phyloP scores from a whole-genome alignment of 2,888 invertebrate genomes.

The Ischnura elegans region DNA sequence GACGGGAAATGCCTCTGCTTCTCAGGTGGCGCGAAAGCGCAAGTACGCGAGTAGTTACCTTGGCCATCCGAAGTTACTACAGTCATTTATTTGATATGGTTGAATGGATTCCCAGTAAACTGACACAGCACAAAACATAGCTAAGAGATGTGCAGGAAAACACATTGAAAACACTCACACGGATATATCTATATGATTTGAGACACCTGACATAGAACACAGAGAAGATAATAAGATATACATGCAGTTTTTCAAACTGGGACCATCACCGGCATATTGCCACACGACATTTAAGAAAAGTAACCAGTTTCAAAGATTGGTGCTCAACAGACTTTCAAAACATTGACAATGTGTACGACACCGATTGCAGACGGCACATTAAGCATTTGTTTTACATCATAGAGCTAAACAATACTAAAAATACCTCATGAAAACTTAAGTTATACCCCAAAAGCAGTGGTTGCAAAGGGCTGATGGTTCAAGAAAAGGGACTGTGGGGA shows the following conservation, averaged over 20 bases:
- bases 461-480: neutral
- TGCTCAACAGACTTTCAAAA: constrained; percentile 49
- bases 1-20: neutral
- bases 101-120: neutral
- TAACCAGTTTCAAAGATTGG: constrained; percentile 41
- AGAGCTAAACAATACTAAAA: constrained; percentile 19
- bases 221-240: constrained; percentile 12
- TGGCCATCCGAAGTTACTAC: neutral
- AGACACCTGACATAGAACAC: constrained; percentile 61
- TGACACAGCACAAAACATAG: neutral
- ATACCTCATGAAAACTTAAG: neutral
- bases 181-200: neutral
- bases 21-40: neutral
- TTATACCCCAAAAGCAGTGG: neutral
- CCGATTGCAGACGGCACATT: constrained; percentile 51
- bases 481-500: neutral
- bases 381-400: constrained; percentile 43
- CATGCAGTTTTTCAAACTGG: constrained; percentile 48
- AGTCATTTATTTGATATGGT: neutral
- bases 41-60: constrained; percentile 21
- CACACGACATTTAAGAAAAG: constrained; percentile 48
- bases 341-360: constrained; percentile 26
- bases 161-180: constrained; percentile 40
- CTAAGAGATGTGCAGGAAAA: neutral
- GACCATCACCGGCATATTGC: neutral